phyloP scores from a whole-genome alignment of 2,113 vertebrate genomes.

The Cephalopholis sonnerati region DNA sequence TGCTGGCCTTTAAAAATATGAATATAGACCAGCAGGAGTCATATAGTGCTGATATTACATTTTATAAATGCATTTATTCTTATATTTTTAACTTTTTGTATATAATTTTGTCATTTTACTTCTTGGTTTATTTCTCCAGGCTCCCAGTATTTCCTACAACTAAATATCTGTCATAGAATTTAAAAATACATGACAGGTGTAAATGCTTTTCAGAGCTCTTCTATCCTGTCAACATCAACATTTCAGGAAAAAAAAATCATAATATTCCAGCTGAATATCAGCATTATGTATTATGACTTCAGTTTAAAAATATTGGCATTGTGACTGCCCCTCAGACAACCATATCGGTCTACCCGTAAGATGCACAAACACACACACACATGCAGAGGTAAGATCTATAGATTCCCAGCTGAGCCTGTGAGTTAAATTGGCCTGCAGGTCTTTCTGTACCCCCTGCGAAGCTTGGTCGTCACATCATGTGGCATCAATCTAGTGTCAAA shows the following conservation, averaged over 20 bases:
- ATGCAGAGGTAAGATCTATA: constrained; percentile 39
- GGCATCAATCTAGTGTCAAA: constrained; percentile 73
- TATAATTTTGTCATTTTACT: neutral
- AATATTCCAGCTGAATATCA: neutral
- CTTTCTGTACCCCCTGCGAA: constrained; percentile 60
- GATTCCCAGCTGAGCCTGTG: constrained; percentile 62
- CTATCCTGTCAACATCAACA: neutral
- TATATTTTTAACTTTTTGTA: neutral
- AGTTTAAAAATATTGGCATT: constrained; percentile 11
- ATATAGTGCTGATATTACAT: neutral
- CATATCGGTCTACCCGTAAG: neutral
- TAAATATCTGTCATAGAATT: neutral
- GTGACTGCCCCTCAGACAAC: constrained; percentile 12
- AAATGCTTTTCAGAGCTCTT: neutral
- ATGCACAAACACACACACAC: neutral
- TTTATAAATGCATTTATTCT: neutral
- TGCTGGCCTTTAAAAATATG: neutral
- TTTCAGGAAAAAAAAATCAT: too few species aligned
- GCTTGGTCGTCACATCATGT: constrained; percentile 72
- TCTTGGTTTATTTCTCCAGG: neutral
- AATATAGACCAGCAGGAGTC: too few species aligned
- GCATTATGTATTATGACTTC: neutral
- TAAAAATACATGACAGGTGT: neutral
- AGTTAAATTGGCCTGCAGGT: constrained; percentile 73
- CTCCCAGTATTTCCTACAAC: neutral